Conservation (phyloP, 2,888 invertebrate species). For the Noctua comes region DNA sequence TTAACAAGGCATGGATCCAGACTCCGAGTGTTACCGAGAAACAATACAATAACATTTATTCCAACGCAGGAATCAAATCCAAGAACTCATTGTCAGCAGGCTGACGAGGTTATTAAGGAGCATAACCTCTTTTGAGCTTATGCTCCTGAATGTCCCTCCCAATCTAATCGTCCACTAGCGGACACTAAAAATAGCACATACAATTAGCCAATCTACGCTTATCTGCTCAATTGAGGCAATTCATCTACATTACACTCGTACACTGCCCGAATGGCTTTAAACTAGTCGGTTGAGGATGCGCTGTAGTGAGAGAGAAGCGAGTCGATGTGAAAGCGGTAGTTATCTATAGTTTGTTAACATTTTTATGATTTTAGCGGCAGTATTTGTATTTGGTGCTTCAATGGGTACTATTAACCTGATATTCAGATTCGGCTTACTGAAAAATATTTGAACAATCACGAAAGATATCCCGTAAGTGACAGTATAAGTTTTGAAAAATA, state of each 20-base stretch:
- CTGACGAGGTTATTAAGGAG: background rate
- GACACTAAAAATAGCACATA: slow-evolving; percentile 82
- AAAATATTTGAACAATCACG: background rate
- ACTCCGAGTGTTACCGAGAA: background rate
- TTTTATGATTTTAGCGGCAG: background rate
- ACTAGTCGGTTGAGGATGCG: background rate
- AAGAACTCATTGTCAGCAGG: background rate
- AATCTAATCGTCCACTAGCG: slow-evolving; percentile 66
- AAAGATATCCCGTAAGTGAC: too few species aligned
- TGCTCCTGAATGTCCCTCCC: slow-evolving; percentile 4
- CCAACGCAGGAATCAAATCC: background rate
- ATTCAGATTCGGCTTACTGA: background rate
- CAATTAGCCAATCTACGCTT: slow-evolving; percentile 80
- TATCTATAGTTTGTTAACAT: background rate
- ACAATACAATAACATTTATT: background rate
- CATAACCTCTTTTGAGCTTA: background rate
- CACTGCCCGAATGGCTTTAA: slow-evolving; percentile 48
- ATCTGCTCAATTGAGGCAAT: slow-evolving; percentile 80
- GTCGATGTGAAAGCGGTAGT: background rate
- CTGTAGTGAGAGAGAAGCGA: slow-evolving; percentile 19
- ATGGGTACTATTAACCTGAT: background rate
- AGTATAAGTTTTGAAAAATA: too few species aligned
- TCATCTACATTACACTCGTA: slow-evolving; percentile 62
- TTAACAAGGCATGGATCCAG: background rate
- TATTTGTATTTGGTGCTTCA: background rate